Base-by-base conservation (phyloP, 2,797 vertebrate species). In the Gallinago nigripennis region DNA sequence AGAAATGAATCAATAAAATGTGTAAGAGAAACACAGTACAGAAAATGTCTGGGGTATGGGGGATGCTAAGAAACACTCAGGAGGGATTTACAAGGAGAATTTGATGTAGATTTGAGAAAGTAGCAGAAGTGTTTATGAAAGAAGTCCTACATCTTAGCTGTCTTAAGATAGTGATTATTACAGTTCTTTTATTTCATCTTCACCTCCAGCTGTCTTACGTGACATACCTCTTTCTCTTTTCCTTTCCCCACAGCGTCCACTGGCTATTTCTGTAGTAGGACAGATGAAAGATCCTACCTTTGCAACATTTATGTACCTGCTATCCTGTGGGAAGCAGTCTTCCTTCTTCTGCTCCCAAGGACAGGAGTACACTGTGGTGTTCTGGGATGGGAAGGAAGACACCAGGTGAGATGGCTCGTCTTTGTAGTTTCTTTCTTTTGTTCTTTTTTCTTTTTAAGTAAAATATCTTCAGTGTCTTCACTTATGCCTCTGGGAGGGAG, bases 281-380 rank as follows among this genome's bases (percentile, higher is more conserved):
- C 98, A 98, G 94, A 99, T 99, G 99, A 99, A 99, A 97, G 98
- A 99, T 63, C 99, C 99, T 2, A 98, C 98, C 77, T 99, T 99
- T 91, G 98, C 99, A 8, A 98, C 98, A 5, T 99, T 99, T 76
- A 98, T 98, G 97, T 99, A 99, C 86, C 56, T 98, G 56, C 96
- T 99, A 9, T 82, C 97, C 63, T 99, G 99, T 25, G 99, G 98
- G 94, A 98, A 94, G 87, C 99, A 99, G 65, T 97, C 98, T 0
- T 98, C 99, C 93, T 99, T 99, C 97, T 99, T 99, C 97, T 98
- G 99, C 31, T 98, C 99, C 15, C 97, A 96, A 17, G 97, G 98
- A 63, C 99, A 99, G 94, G 99, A 99, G 63, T 95, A 97, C 97
- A 99, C 98, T 0, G 98, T 99, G 12, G 98, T 99, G 41, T 99